phyloP scores from a whole-genome alignment of 1,140 invertebrate genomes.

The Bradynema listronoti region DNA sequence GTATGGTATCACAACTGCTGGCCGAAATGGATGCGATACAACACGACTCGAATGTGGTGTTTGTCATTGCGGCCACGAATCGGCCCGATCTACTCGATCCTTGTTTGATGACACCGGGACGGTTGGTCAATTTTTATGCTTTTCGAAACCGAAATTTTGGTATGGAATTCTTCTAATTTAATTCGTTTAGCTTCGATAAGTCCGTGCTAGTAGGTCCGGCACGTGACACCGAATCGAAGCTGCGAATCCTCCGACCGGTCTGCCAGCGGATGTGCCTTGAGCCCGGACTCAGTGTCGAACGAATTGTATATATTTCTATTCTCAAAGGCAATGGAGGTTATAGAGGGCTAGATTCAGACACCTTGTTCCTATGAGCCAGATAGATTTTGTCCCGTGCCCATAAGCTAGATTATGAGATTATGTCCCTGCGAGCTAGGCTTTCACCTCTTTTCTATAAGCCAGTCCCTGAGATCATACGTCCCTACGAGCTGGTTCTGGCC shows the following conservation, averaged over 20 bases:
- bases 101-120: conserved; percentile 80
- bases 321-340: too few species aligned
- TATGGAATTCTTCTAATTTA: conserved; percentile 5
- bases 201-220: conserved; percentile 34
- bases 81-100: conserved; percentile 87
- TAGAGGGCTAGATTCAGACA: too few species aligned
- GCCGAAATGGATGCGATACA: conserved; percentile 60
- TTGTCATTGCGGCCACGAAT: conserved; percentile 87
- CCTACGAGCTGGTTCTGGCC: too few species aligned
- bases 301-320: too few species aligned
- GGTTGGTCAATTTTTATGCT: too few species aligned
- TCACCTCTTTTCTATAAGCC: too few species aligned
- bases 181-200: conserved; percentile 44
- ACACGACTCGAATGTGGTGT: conserved; percentile 63
- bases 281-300: conserved; percentile 62
- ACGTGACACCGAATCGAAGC: conserved; percentile 31
- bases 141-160: conserved; percentile 63
- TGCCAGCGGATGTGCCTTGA: conserved; percentile 62
- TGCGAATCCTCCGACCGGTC: conserved; percentile 57
- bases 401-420: too few species aligned
- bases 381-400: too few species aligned
- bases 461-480: too few species aligned
- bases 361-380: too few species aligned
- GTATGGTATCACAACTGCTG: conserved; percentile 60
- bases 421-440: too few species aligned